Percentiles rank a stretch among this genome's conserved stretches.
Conservation (phyloP, 2,888 invertebrate species). For the Chrysina gloriosa region DNA sequence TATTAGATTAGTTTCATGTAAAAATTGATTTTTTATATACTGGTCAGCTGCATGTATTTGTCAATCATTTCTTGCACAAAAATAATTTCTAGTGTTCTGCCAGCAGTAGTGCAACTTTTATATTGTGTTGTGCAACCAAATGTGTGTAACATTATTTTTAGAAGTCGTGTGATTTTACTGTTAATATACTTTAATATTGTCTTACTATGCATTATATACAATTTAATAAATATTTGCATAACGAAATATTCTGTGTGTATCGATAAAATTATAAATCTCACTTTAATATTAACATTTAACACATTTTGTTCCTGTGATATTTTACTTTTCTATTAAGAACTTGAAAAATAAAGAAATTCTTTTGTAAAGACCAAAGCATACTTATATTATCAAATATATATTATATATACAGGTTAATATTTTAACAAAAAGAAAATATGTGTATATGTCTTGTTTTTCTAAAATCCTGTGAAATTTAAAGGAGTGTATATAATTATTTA, state of each 20-base stretch:
- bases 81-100: too few species aligned
- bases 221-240: slow-evolving; percentile 5
- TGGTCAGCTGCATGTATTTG: not conserved
- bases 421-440: slow-evolving; percentile 19
- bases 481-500: slow-evolving; percentile 22
- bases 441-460: slow-evolving; percentile 28
- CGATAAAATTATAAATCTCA: slow-evolving; percentile 22
- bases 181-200: slow-evolving; percentile 19
- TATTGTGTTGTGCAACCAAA: slow-evolving; percentile 11
- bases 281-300: slow-evolving; percentile 22
- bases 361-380: slow-evolving; percentile 34
- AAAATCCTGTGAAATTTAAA: not conserved
- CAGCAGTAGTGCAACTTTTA: slow-evolving; percentile 12
- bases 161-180: slow-evolving; percentile 23
- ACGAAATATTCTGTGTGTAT: slow-evolving; percentile 24
- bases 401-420: slow-evolving; percentile 34
- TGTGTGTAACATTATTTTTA: slow-evolving; percentile 19
- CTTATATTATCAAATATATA: slow-evolving; percentile 28
- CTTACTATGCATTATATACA: slow-evolving; percentile 3
- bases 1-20: slow-evolving; percentile 15
- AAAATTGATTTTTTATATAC: slow-evolving; percentile 1
- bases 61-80: not conserved
- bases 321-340: slow-evolving; percentile 23
- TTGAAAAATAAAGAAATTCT: slow-evolving; percentile 20
- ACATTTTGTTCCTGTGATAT: slow-evolving; percentile 37